Conservation (phyloP, 2,888 invertebrate genomes). For the Cantharis flavilabris region DNA sequence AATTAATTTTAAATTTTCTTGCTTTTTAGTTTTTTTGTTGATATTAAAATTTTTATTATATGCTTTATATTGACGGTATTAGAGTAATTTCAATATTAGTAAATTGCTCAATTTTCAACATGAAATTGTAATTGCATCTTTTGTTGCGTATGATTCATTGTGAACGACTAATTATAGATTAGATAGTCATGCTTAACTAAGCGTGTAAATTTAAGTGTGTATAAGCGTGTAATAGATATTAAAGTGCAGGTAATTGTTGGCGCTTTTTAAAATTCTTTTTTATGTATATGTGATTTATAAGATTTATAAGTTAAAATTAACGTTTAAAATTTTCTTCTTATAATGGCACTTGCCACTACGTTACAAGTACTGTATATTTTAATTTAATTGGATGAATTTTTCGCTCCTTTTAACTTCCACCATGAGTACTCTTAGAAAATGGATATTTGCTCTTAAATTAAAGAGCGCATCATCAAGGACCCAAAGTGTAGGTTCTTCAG, state of each 20-base stretch:
- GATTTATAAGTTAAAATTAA: conserved; percentile 3
- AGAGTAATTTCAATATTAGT: neutral
- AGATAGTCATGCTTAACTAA: conserved; percentile 46
- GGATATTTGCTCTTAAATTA: neutral
- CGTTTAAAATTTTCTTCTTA: conserved; percentile 9
- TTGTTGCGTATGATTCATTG: conserved; percentile 28
- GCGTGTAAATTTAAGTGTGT: conserved; percentile 43
- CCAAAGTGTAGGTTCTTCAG: neutral
- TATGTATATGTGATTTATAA: conserved; percentile 21
- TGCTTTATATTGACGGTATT: neutral
- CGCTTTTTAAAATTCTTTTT: conserved; percentile 19
- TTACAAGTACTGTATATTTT: neutral
- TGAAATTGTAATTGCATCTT: neutral
- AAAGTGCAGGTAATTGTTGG: conserved; percentile 24
- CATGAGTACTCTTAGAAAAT: neutral
- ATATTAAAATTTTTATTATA: neutral
- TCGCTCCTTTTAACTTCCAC: neutral
- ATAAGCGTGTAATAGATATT: conserved; percentile 28
- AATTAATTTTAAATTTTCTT: conserved; percentile 17
- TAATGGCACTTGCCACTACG: neutral
- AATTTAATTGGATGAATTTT: conserved; percentile 5
- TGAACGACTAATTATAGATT: conserved; percentile 42
- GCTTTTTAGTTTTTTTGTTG: neutral
- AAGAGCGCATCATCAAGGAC: neutral
- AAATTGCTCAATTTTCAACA: neutral